Base-by-base conservation (phyloP, 2,113 vertebrate species). In the Desmodus rotundus region DNA sequence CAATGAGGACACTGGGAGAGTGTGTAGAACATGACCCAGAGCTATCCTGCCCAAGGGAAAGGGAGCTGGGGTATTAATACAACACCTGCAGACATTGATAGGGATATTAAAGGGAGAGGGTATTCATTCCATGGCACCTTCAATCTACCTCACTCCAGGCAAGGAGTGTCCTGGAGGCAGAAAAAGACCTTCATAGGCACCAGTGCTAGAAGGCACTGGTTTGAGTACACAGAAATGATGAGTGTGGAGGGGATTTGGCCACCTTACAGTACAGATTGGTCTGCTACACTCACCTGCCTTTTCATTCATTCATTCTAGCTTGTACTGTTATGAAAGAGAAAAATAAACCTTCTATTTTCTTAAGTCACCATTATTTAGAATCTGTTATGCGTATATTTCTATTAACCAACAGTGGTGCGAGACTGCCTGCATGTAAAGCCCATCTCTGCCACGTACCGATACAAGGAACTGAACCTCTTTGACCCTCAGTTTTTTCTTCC, bases 401-500 rank as follows among this genome's bases (percentile, higher is more conserved):
- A 28, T 76, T 58, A 87, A 78, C 8, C n/a, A 74, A 80, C 52
- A 38, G 41, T 24, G 67, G 38, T 13, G 8, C 26, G 31, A 54
- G n/a, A 72, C 61, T 10, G 20, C 19, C 50, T 89, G 4, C 4
- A 2, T 28, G 88, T 47, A 92, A 76, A 90, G 13, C 13, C 41
- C 56, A 22, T 76, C 28, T 77, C 88, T 9, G 45, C 50, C 36
- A 73, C 47, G 87, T 43, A 61, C 8, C 14, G 84, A 45, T 31
- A 84, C 41, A 76, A 95, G 94, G 13, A 20, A 83, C 20, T 16
- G 0, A 0, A 76, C 4, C 22, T n/a, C 0, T 61, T 0, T 76
- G 28, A 50, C 20, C 28, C 56, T 86, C 50, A 12, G 17, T 96
- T 91, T 85, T 70, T 89, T 82, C 68, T 56, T 91, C 63, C 85